These are phyloP conservation scores for Drosophila nigrodunni DNA, from an alignment of 1,140 invertebrate genomes.

Conservation along the genomic window DNA sequence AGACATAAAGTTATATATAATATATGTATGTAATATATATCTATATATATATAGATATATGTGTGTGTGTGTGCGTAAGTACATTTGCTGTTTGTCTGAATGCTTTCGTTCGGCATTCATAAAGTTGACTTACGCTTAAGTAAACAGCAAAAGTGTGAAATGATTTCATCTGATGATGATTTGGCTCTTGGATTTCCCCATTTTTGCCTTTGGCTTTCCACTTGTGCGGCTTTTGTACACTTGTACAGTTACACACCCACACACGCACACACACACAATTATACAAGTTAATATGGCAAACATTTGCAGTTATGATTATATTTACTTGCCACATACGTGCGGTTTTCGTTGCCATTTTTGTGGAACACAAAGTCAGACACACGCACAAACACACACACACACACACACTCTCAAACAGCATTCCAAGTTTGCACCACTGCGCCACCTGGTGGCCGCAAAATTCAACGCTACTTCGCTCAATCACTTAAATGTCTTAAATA, in stretches of 20 bases:
- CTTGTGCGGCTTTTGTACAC: conserved; percentile 13
- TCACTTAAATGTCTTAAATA: conserved; percentile 9
- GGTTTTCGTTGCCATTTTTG: conserved; percentile 27
- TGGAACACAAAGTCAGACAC: background rate
- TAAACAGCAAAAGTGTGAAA: conserved; percentile 80
- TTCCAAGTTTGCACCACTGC: background rate
- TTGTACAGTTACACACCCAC: conserved; percentile 5
- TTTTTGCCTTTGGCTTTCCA: conserved; percentile 12
- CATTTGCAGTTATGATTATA: conserved; percentile 44
- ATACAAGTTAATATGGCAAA: conserved; percentile 46
- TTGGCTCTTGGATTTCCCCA: conserved; percentile 20
- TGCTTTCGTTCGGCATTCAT: conserved; percentile 60
- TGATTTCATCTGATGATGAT: conserved; percentile 75
- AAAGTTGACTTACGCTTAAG: conserved; percentile 77
- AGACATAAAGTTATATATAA: background rate
- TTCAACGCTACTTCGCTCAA: conserved; percentile 2
- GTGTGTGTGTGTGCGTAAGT: conserved; percentile 26
- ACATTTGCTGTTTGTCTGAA: conserved; percentile 71
- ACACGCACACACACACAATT: conserved; percentile 18
- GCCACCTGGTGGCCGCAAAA: background rate
- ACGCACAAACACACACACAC: no score
- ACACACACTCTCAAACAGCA: background rate
- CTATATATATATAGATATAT: conserved; percentile 3
- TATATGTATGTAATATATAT: conserved; percentile 5
- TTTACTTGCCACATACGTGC: conserved; percentile 45